Base-by-base conservation (phyloP, 2,797 vertebrate genomes). In the Enteromius anoplus region DNA sequence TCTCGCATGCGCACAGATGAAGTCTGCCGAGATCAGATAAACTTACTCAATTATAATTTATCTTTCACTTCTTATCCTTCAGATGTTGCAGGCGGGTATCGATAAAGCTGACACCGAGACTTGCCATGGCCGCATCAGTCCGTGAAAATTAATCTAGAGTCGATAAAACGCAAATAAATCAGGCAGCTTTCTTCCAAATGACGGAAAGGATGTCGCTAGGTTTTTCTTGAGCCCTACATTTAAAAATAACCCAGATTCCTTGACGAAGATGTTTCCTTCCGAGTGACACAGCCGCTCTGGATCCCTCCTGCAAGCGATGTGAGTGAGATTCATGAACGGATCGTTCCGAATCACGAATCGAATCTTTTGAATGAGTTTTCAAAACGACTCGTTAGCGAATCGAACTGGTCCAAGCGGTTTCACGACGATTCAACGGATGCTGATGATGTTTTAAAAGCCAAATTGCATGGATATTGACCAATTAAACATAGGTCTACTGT, bases 121-220 rank as follows among this genome's bases (percentile, higher is more conserved):
- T 86, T 71, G 79, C 85, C 87, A 86, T 85, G 81, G 75, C 85
- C 81, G 47, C 81, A 58, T 82, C 47, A 49, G 69, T 19, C 55
- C 69, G 10, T 45, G 11, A 53, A 55, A 8, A 14, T 15, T 26
- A 17, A 55, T 75, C 70, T 55, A 82, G 4, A 82, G 7, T 19
- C 32, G 12, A 53, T 58, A 37, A 85, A 76, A 66, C 19, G 45
- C 3, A 19, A 82, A 26, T 45, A 47, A 53, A 58, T 82, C 49
- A 45, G 32, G 4, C 64, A 26, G 32, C 23, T 45, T 45, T 64
- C 70, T 65, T 53, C 45, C 4, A 29, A 37, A 23, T 17, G 45
- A 65, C 2, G 0, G 37, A 26, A 45, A 11, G 19, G 19, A 32
- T 32, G 51, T 32, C 55, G 37, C 11, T 47, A 15, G 34, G 10